Base-by-base conservation (phyloP, 2,888 invertebrate species). In the Liodrosophila aerea region DNA sequence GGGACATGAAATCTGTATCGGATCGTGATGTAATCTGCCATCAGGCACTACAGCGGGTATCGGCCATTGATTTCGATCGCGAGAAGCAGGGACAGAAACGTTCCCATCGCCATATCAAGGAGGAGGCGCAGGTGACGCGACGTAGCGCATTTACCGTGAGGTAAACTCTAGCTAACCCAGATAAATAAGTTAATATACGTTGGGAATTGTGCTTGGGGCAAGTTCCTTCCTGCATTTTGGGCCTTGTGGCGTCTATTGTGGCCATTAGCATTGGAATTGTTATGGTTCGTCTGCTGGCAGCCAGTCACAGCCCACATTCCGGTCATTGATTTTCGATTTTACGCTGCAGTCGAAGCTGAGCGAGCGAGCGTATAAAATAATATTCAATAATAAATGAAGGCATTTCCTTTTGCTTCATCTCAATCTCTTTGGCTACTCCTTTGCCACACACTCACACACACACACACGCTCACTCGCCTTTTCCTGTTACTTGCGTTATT, bases 1-100 rank as follows among this genome's bases (percentile, higher is more conserved):
- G 95, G 88, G 97, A 98, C 88, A 93, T 98, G 93, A 98, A 98
- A 90, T 97, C 98, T 15, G 94, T 98, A 86, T 95, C 96, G 72
- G 95, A 97, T 69, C 95, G 95, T 84, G 96, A 97, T 86, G 91
- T 97, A 60, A 95, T 98, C 80, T 95, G 95, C 87, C 95, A 98
- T 88, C 97, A 96, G 88, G 95, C 97, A 1, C 91, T 97, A 50
- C 93, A 93, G 78, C 94, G 95, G 87, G 92, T 96, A 57, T 93
- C 94, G 34, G 92, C 93, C 56, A 91, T 98, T 74, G 93, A 95
- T 86, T 96, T 98, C 75, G 95, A 95, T 89, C 90, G 90, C 11
- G 92, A 94, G 68, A 96, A 97, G 90, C 92, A 92, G 40, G 94
- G 92, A 74, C 94, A 96, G 9, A 97, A 95, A 88, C 96, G 96